Evolutionary conservation across 2,888 invertebrate species (phyloP).

Genomic region (Himalopsyche tibetana): DNA sequence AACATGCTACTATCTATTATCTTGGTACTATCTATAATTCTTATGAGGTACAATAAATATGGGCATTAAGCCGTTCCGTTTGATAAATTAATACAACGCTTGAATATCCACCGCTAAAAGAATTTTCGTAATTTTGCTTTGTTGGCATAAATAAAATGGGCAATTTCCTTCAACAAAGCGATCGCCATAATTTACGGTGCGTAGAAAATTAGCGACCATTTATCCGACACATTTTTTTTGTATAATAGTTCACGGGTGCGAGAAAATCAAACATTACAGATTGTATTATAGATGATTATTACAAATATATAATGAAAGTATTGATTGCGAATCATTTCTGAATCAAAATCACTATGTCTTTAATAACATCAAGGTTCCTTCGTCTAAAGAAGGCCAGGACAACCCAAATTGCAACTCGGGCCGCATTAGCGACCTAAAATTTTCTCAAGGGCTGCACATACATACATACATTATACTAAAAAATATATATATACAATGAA

Average conservation of each 20-base stretch:
- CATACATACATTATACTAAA: too few relatives aligned
- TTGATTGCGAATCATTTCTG: too few relatives aligned
- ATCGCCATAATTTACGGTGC: constrained; percentile 48
- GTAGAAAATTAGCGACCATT: constrained; percentile 50
- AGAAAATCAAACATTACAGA: not conserved
- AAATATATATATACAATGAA: too few relatives aligned
- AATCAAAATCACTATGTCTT: too few relatives aligned
- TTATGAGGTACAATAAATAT: not conserved
- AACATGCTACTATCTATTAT: not conserved
- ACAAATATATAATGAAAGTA: too few relatives aligned
- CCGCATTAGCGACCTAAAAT: too few relatives aligned
- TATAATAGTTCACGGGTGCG: not conserved
- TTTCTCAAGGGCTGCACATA: too few relatives aligned
- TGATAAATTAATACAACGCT: constrained; percentile 20
- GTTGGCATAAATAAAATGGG: constrained; percentile 51
- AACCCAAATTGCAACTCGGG: too few relatives aligned
- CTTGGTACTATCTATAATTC: not conserved
- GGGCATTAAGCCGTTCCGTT: not conserved
- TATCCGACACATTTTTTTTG: constrained; percentile 49
- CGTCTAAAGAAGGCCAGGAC: too few relatives aligned
- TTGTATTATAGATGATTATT: not conserved
- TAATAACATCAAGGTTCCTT: too few relatives aligned
- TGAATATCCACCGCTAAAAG: constrained; percentile 7
- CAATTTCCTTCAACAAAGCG: constrained; percentile 50
- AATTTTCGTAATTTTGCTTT: constrained; percentile 19